Percentiles rank a stretch among this genome's conserved stretches.
phyloP scores from a whole-genome alignment of 2,888 invertebrate genomes.

The Chromoteleia sp. region DNA sequence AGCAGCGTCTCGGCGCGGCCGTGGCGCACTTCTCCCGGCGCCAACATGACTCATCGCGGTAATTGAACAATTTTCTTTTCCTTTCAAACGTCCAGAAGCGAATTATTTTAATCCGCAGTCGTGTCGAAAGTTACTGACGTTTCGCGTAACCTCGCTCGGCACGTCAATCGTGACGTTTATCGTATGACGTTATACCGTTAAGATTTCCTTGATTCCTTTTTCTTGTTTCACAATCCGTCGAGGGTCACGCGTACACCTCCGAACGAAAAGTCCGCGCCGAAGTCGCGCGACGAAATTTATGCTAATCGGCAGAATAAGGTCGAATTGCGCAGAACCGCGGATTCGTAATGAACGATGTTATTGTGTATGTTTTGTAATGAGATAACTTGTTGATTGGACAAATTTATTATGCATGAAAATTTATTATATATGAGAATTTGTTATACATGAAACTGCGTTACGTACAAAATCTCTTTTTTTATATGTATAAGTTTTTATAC shows the following conservation, averaged over 20 bases:
- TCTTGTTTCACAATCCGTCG: constrained; percentile 42
- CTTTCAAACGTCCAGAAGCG: neutral
- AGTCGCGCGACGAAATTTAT: neutral
- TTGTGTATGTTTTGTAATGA: no score
- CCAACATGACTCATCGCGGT: neutral
- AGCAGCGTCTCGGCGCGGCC: no score
- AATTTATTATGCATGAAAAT: no score
- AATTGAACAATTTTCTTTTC: constrained; percentile 31
- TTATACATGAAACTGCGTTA: no score
- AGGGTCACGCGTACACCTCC: constrained; percentile 26
- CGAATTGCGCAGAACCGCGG: constrained; percentile 8
- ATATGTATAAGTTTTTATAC: no score
- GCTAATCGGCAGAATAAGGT: constrained; percentile 6
- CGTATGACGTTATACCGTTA: constrained; percentile 57
- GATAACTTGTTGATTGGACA: no score
- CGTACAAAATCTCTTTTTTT: no score
- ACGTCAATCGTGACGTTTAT: constrained; percentile 63
- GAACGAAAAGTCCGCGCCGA: neutral
- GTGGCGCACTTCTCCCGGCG: no score
- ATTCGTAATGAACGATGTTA: no score
- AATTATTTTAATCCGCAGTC: constrained; percentile 52
- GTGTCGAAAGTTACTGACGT: constrained; percentile 59
- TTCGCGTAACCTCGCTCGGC: constrained; percentile 56
- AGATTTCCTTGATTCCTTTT: constrained; percentile 64
- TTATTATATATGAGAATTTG: no score